Base-by-base conservation (phyloP, 2,113 vertebrate species). In the Lampris incognitus region DNA sequence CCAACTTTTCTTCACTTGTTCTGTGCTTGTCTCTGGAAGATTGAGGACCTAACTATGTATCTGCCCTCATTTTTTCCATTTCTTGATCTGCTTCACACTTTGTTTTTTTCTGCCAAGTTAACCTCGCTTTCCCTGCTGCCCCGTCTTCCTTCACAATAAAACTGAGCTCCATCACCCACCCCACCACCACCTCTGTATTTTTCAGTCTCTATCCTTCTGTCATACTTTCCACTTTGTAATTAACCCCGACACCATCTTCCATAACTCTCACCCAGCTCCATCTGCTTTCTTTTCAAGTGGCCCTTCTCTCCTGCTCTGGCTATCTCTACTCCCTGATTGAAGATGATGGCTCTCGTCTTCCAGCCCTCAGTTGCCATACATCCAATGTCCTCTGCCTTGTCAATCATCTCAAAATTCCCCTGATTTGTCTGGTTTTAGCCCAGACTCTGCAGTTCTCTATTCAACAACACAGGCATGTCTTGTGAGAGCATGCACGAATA, bases 111-210 rank as follows among this genome's bases (percentile, higher is more conserved):
- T 36, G 9, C n/a, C 41, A 7, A 46, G 72, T 67, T 61, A 7
- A 9, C 8, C 46, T 68, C 37, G 74, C 46, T 52, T 64, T 38
- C 36, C n/a, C 57, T 6, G 6, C 7, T 56, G 75, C 49, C 55
- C 39, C 66, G 51, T 50, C 52, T 71, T 37, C 44, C 11, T 55
- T 67, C 10, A 62, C 62, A 56, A 48, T 46, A 69, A 2, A 2
- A n/a, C 54, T 9, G 6, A 60, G 2, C 24, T 63, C 9, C 24
- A n/a, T 11, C 10, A 57, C 62, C 52, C 8, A 11, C 36, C 11
- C 38, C 24, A 3, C 54, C 44, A 13, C 59, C 61, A 44, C 63
- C 49, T 13, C 13, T 69, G 74, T 11, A 24, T 24, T 24, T 24
- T 24, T 24, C 24, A 24, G 24, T 24, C 24, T 24, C 24, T 24